A percentile compares a stretch with the other conserved stretches of the same genome.
These are phyloP conservation scores for Drosophila rellima DNA, from an alignment of 2,888 invertebrate species.

Conservation along the genomic window DNA sequence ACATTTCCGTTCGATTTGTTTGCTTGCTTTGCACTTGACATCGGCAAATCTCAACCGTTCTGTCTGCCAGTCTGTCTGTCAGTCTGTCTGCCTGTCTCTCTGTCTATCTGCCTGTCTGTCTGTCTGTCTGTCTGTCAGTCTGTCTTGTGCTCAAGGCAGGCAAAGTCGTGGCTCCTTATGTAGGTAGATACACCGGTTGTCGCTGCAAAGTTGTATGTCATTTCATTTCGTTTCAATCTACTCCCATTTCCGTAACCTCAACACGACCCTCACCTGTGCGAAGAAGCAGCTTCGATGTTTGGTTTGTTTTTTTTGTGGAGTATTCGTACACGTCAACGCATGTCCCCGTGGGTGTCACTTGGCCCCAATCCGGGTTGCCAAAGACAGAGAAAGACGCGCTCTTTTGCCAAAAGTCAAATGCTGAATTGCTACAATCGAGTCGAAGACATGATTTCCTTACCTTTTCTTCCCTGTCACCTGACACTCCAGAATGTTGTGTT, in stretches of 20 bases:
- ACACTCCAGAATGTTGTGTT: constrained; percentile 23
- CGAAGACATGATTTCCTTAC: constrained; percentile 15
- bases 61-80: constrained; percentile 1
- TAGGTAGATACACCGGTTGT: constrained; percentile 16
- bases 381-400: constrained; percentile 47
- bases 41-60: constrained; percentile 31
- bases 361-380: constrained; percentile 36
- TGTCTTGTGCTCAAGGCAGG: constrained; percentile 6
- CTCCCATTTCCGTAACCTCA: constrained; percentile 51
- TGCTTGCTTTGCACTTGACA: constrained; percentile 65
- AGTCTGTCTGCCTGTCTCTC: neutral
- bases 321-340: constrained; percentile 68
- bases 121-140: constrained; percentile 5
- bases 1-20: constrained; percentile 83
- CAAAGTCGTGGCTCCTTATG: constrained; percentile 11
- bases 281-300: constrained; percentile 21
- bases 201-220: constrained; percentile 58
- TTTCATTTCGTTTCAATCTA: constrained; percentile 68
- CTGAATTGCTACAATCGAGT: constrained; percentile 46
- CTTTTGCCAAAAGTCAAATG: constrained; percentile 39
- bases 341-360: constrained; percentile 59
- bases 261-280: constrained; percentile 6
- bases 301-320: constrained; percentile 42
- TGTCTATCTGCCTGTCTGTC: constrained; percentile 9
- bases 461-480: constrained; percentile 22